These are phyloP conservation scores for Peromyscus leucopus DNA, from an alignment of 2,113 vertebrate species.

Conservation along the genomic window DNA sequence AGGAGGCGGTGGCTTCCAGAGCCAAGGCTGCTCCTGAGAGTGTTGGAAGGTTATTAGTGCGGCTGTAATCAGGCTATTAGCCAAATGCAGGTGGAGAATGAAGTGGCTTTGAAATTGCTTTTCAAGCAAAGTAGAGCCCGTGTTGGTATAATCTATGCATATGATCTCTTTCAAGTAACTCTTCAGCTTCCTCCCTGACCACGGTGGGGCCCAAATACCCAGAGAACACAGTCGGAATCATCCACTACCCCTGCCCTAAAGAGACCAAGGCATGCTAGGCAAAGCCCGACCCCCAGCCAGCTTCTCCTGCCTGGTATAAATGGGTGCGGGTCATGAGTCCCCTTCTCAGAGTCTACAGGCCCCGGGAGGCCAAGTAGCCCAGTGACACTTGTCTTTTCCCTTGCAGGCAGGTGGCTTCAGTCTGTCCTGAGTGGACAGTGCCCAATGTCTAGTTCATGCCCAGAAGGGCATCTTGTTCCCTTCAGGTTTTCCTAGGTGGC, in stretches of 20 bases:
- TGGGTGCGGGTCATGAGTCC: fast-evolving
- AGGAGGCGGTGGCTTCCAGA: constrained; percentile 41
- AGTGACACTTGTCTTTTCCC: background rate
- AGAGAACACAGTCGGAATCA: background rate
- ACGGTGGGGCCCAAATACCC: background rate
- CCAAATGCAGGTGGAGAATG: constrained; percentile 74
- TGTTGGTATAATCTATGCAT: constrained; percentile 57
- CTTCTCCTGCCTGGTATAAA: background rate
- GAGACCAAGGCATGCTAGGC: background rate
- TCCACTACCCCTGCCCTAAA: background rate
- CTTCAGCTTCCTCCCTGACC: constrained; percentile 13
- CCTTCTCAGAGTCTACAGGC: background rate
- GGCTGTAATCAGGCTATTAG: constrained; percentile 76
- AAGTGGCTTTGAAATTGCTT: constrained; percentile 73
- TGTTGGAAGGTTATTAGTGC: constrained; percentile 73
- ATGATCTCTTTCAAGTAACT: constrained; percentile 63
- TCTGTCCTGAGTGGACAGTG: background rate
- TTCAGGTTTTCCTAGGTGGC: background rate
- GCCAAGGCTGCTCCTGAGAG: constrained; percentile 43
- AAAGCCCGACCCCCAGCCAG: background rate
- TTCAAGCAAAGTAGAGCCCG: constrained; percentile 62
- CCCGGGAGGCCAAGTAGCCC: background rate
- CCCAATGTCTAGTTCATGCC: background rate
- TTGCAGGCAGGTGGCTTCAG: background rate
- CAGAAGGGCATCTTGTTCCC: background rate